Conservation (phyloP, 2,113 vertebrate genomes). For the Dissostichus mawsoni region DNA sequence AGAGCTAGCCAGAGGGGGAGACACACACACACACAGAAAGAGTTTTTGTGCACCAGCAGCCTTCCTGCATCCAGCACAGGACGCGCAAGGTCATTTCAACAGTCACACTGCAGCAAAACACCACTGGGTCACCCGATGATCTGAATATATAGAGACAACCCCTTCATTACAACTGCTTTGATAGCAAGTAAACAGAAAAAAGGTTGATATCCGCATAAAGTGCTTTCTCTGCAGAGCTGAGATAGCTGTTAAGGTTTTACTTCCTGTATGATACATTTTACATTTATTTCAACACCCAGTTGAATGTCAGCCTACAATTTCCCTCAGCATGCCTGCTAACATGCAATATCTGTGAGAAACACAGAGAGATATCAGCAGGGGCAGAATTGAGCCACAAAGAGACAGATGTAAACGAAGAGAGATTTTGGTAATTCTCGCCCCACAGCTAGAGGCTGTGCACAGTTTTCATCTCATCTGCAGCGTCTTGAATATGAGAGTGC, state of each 20-base stretch:
- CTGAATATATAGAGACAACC: slow-evolving; percentile 43
- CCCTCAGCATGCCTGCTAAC: slow-evolving; percentile 7
- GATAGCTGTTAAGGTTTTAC: neutral
- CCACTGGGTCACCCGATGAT: slow-evolving; percentile 44
- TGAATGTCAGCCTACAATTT: slow-evolving; percentile 32
- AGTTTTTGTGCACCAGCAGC: slow-evolving; percentile 53
- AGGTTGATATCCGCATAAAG: slow-evolving; percentile 2
- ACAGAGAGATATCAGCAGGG: slow-evolving; percentile 22
- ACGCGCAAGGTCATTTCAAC: slow-evolving; percentile 70
- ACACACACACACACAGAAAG: slow-evolving; percentile 5
- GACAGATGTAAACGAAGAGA: slow-evolving; percentile 30
- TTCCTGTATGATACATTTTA: neutral
- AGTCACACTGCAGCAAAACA: slow-evolving; percentile 61
- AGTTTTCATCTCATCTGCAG: slow-evolving; percentile 51
- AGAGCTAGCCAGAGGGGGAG: slow-evolving; percentile 53
- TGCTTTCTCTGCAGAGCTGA: neutral
- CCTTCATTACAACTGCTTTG: slow-evolving; percentile 30
- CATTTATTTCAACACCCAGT: slow-evolving; percentile 15
- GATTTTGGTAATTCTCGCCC: slow-evolving; percentile 46
- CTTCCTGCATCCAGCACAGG: slow-evolving; percentile 61
- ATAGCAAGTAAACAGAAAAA: slow-evolving; percentile 36
- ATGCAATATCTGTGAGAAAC: slow-evolving; percentile 33
- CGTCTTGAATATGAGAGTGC: slow-evolving; percentile 51
- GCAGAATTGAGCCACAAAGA: slow-evolving; percentile 39
- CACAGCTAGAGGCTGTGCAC: slow-evolving; percentile 31